A percentile compares a stretch with the other conserved stretches of the same genome.
phyloP scores from a whole-genome alignment of 2,113 vertebrate species.

The Actinemys pallida region DNA sequence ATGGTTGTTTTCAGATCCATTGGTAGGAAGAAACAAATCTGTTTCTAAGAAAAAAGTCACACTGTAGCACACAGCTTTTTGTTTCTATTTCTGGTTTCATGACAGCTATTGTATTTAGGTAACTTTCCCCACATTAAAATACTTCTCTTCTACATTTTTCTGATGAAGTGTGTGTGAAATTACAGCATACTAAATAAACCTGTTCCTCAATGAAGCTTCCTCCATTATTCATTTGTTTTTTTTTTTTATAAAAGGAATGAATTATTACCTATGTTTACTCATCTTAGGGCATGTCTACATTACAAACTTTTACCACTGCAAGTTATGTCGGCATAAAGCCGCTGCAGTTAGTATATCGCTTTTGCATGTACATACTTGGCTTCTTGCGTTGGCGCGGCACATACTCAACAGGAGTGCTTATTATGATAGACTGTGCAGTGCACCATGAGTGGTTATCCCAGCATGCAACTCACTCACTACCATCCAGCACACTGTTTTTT shows the following conservation, averaged over 20 bases:
- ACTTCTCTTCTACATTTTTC: neutral
- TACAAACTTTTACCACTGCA: no score
- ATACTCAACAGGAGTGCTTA: no score
- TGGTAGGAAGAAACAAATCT: neutral
- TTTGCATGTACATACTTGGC: no score
- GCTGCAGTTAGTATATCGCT: no score
- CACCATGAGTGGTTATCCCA: no score
- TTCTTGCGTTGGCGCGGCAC: no score
- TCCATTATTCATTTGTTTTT: slow-evolving; percentile 10
- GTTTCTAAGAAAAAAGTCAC: neutral
- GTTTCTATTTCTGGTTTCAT: neutral
- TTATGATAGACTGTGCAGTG: no score
- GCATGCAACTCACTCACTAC: no score
- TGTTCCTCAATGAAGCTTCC: neutral
- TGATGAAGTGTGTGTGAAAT: slow-evolving; percentile 23
- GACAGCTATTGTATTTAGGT: neutral
- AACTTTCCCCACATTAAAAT: slow-evolving; percentile 10
- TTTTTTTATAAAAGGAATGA: slow-evolving; percentile 26
- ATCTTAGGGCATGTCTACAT: neutral
- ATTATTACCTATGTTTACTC: slow-evolving; percentile 4
- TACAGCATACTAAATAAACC: slow-evolving; percentile 21
- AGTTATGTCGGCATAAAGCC: no score
- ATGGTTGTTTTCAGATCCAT: accelerated
- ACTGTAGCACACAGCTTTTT: neutral
- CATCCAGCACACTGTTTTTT: no score